phyloP scores from a whole-genome alignment of 2,888 invertebrate genomes.

The Diachrysia chrysitis region DNA sequence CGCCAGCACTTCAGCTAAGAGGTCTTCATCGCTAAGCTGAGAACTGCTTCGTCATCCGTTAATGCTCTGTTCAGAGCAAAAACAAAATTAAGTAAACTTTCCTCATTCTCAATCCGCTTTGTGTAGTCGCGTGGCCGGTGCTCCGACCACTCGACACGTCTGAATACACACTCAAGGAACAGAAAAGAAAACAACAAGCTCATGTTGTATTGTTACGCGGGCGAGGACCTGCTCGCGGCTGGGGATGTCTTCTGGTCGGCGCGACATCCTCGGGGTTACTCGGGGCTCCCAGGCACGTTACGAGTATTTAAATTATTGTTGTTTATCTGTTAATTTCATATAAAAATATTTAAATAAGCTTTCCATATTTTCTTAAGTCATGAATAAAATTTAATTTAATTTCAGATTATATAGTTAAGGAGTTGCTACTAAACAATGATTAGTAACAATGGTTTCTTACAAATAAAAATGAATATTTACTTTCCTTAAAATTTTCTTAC shows the following conservation, averaged over 20 bases:
- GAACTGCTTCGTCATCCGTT: conserved; percentile 14
- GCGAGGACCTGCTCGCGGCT: neutral
- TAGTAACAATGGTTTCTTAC: too few species aligned
- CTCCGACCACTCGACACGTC: neutral
- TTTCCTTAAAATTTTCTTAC: too few species aligned
- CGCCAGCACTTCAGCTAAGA: neutral
- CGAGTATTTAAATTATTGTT: too few species aligned
- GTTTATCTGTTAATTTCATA: too few species aligned
- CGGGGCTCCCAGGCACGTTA: too few species aligned
- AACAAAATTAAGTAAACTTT: conserved; percentile 10
- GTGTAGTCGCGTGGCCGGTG: neutral
- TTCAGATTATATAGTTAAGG: too few species aligned
- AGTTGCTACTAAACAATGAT: too few species aligned
- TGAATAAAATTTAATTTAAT: too few species aligned
- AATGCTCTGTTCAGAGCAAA: neutral
- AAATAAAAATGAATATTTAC: too few species aligned
- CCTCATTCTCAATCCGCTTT: neutral
- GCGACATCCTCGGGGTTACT: too few species aligned
- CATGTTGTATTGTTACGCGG: neutral
- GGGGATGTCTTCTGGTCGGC: neutral
- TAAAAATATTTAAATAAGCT: too few species aligned
- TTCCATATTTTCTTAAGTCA: too few species aligned
- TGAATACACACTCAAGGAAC: neutral
- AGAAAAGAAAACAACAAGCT: conserved; percentile 2
- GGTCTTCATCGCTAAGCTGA: neutral